These are phyloP conservation scores for Ruditapes philippinarum DNA, from an alignment of 1,140 invertebrate species.

Conservation along the genomic window DNA sequence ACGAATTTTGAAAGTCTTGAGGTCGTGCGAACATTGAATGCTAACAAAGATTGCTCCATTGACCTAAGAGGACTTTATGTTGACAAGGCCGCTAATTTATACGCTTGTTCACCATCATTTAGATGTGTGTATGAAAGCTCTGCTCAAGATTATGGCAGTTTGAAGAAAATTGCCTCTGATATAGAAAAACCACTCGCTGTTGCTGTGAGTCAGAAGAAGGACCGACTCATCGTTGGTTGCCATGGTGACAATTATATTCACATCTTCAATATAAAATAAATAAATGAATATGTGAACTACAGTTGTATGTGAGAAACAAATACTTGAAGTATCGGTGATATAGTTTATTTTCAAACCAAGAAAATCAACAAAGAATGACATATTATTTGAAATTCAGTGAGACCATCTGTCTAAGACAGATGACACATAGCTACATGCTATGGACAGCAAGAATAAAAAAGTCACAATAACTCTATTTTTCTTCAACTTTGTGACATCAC, in stretches of 20 bases:
- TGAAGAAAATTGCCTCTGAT: not conserved
- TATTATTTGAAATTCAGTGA: no score
- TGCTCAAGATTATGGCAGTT: not conserved
- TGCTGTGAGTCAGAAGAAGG: not conserved
- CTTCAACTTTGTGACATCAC: no score
- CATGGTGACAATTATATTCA: not conserved
- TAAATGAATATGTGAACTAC: no score
- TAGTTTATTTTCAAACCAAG: no score
- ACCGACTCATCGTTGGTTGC: not conserved
- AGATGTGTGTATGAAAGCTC: not conserved
- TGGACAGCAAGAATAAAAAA: no score
- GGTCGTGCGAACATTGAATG: not conserved
- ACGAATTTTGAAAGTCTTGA: not conserved
- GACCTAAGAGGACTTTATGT: not conserved
- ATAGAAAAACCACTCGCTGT: not conserved
- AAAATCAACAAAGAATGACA: no score
- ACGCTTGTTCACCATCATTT: not conserved
- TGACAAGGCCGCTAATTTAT: constrained; percentile 7
- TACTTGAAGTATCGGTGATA: no score
- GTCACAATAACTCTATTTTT: no score
- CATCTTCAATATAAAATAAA: not conserved
- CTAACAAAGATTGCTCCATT: not conserved
- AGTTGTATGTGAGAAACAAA: no score
- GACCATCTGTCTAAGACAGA: no score
- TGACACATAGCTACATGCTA: no score